Evolutionary conservation across 2,113 vertebrate species (phyloP).

Genomic region (Cromileptes altivelis): DNA sequence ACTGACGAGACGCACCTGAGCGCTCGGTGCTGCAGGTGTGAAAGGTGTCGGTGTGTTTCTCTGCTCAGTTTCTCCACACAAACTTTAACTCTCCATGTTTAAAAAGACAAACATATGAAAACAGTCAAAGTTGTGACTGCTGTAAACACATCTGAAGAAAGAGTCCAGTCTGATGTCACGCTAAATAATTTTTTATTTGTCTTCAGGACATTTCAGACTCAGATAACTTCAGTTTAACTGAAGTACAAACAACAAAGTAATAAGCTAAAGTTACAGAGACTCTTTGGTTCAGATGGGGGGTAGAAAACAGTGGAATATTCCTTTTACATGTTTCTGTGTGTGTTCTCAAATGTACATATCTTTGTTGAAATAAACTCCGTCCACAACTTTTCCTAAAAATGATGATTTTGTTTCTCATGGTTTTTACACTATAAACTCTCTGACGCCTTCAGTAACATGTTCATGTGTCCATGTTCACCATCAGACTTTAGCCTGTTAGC

Average conservation of each 20-base stretch:
- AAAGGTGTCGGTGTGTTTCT: too few relatives aligned
- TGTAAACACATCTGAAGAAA: too few relatives aligned
- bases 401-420: neutral
- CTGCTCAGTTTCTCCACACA: too few relatives aligned
- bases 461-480: neutral
- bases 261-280: neutral
- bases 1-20: too few relatives aligned
- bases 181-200: neutral
- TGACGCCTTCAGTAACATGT: neutral
- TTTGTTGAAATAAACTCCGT: slow-evolving; percentile 37
- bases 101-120: too few relatives aligned
- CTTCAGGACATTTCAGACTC: neutral
- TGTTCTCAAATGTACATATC: slow-evolving; percentile 21
- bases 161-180: too few relatives aligned
- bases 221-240: neutral
- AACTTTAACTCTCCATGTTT: too few relatives aligned
- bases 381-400: neutral
- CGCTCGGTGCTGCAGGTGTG: too few relatives aligned
- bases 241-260: neutral
- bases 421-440: neutral
- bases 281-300: neutral
- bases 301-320: neutral
- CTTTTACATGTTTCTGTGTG: slow-evolving; percentile 1
- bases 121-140: too few relatives aligned
- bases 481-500: neutral